phyloP scores from a whole-genome alignment of 2,797 vertebrate species.

The Rhinella marina region DNA sequence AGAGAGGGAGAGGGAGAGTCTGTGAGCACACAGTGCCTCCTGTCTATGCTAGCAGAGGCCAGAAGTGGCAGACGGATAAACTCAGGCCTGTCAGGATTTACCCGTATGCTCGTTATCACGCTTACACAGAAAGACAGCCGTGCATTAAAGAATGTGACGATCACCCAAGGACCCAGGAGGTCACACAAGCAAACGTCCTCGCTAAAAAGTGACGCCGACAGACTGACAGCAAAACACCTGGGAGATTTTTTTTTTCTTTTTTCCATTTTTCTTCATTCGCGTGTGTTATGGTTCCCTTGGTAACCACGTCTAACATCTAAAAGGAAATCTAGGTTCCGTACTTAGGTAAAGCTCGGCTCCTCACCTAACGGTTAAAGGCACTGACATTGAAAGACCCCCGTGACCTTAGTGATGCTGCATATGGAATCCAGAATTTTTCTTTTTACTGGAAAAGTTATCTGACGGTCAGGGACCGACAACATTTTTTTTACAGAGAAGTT shows the following conservation, averaged over 20 bases:
- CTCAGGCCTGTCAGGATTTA: conserved; percentile 68
- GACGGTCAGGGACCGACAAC: no score
- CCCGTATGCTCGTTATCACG: conserved; percentile 67
- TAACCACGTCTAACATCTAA: conserved; percentile 68
- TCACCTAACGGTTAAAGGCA: neutral
- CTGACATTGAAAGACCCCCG: conserved; percentile 1
- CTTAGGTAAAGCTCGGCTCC: conserved; percentile 20
- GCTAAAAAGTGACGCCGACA: conserved; percentile 49
- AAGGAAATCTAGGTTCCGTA: conserved; percentile 63
- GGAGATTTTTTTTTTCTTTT: conserved; percentile 39
- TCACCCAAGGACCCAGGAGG: conserved; percentile 64
- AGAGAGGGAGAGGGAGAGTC: conserved; percentile 62
- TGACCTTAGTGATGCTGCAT: neutral
- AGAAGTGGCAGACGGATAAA: conserved; percentile 67
- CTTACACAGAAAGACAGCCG: conserved; percentile 64
- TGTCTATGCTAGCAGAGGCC: conserved; percentile 66
- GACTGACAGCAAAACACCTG: conserved; percentile 59
- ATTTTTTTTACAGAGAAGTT: no score
- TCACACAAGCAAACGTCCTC: conserved; percentile 61
- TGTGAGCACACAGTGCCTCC: conserved; percentile 65
- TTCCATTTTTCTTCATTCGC: conserved; percentile 30
- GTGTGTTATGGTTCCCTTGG: conserved; percentile 71
- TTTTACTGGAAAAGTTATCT: no score
- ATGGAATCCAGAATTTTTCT: no score
- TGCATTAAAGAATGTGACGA: conserved; percentile 63